phyloP scores from a whole-genome alignment of 2,113 vertebrate genomes.

The Callaeas wilsoni region DNA sequence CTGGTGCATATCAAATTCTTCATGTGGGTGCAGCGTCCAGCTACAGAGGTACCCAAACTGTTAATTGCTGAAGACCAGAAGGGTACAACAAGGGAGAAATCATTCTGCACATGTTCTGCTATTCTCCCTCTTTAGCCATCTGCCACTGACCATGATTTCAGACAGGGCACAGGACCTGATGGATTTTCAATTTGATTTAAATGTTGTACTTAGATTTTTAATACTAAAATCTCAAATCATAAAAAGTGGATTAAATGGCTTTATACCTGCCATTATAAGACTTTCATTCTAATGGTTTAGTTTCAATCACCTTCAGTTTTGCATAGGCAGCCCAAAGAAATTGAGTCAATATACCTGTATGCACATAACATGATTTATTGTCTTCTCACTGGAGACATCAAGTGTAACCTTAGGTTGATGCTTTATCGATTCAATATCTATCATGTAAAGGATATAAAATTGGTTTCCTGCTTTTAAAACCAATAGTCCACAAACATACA shows the following conservation, averaged over 20 bases:
- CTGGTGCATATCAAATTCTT: not conserved
- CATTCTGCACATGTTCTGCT: not conserved
- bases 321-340: constrained; percentile 33
- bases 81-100: not conserved
- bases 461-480: constrained; percentile 45
- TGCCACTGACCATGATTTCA: not conserved
- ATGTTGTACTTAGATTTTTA: not conserved
- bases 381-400: constrained; percentile 38
- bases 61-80: not conserved
- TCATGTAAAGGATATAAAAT: constrained; percentile 25
- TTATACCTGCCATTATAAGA: not conserved
- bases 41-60: not conserved
- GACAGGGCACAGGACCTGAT: not conserved
- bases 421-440: constrained; percentile 36
- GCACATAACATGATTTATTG: constrained; percentile 47
- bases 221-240: not conserved
- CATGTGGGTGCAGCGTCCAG: not conserved
- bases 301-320: constrained; percentile 33
- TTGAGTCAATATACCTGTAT: constrained; percentile 47
- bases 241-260: not conserved
- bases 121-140: not conserved
- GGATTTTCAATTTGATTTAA: not conserved
- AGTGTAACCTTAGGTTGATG: constrained; percentile 39
- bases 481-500: not conserved
- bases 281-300: not conserved